Evolutionary conservation across 2,888 invertebrate species (phyloP), one percentile per base, ranked within the genome.

Genomic region (Eupithecia insigniata): DNA sequence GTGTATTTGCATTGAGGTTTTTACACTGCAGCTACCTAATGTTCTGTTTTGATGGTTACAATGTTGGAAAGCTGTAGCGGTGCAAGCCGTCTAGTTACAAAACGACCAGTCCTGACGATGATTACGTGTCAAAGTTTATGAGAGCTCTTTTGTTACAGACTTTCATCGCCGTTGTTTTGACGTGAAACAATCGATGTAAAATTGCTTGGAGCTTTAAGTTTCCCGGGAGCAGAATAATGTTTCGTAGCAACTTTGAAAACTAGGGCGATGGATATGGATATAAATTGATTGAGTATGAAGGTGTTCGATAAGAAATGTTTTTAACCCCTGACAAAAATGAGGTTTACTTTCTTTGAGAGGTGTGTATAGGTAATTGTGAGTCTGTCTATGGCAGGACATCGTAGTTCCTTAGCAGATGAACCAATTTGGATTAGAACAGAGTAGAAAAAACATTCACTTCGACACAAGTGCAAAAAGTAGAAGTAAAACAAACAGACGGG

Each of bases 101-200:
- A 78, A 76, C 78, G 78, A 75, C 65, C 68, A 74, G 74, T 73
- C 75, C 68, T 77, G 78, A 75, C 76, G 77, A 77, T 77, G 79
- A 79, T 79, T 79, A 77, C 77, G 77, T 78, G 79, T 78, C 79
- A 77, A 78, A 79, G 76, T 79, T 77, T 74, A 77, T 73, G 75
- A 77, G 66, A 76, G 76, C 74, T 76, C 77, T 75, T 79, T 79
- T 79, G 76, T 76, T 68, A 72, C 69, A 69, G 69, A 67, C 64
- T 74, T 70, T 67, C 66, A 71, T 34, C 66, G 55, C 28, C 51
- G 69, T 69, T 67, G 69, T 74, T 74, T 66, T 69, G 74, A 71
- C 46, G 69, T 64, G 43, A 71, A 74, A 74, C 69, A 71, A 71
- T 74, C 64, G 67, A 71, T 71, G 74, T 58, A 71, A 71, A 62